A percentile compares a stretch with the other conserved stretches of the same genome.
Conservation (phyloP, 2,113 vertebrate species). For the Pleuronectes platessa region DNA sequence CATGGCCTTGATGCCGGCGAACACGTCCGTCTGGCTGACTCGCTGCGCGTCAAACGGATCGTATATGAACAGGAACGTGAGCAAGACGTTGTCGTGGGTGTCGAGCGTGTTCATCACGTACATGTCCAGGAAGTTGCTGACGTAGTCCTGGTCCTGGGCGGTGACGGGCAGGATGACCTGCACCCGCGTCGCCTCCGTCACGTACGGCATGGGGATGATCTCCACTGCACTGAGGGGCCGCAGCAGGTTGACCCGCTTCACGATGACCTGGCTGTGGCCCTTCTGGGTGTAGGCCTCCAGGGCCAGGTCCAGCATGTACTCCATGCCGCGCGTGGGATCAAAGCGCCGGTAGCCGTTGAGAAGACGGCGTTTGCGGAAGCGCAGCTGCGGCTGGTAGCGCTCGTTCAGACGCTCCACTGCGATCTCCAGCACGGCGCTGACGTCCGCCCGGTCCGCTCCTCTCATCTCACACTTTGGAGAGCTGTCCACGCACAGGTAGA, state of each 20-base stretch:
- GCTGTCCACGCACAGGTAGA: conserved; percentile 90
- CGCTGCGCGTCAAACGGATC: conserved; percentile 90
- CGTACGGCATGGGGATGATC: conserved; percentile 96
- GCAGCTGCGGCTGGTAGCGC: conserved; percentile 90
- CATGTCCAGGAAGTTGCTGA: conserved; percentile 90
- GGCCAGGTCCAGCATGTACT: conserved; percentile 92
- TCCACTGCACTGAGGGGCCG: conserved; percentile 92
- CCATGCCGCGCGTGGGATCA: conserved; percentile 95
- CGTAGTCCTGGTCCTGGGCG: conserved; percentile 84
- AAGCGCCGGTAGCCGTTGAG: conserved; percentile 95
- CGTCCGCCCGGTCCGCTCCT: conserved; percentile 87
- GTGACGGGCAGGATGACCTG: conserved; percentile 94
- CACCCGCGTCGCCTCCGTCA: conserved; percentile 93
- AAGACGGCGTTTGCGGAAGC: conserved; percentile 90
- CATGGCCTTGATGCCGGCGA: conserved; percentile 90
- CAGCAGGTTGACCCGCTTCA: conserved; percentile 89
- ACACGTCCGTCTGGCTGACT: conserved; percentile 89
- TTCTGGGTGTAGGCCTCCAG: conserved; percentile 92
- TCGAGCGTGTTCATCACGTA: conserved; percentile 92
- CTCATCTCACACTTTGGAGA: conserved; percentile 93
- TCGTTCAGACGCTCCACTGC: conserved; percentile 90
- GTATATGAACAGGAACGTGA: conserved; percentile 93
- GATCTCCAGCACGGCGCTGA: conserved; percentile 86
- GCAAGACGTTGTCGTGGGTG: conserved; percentile 89
- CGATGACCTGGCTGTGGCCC: conserved; percentile 89